Evolutionary conservation across 2,797 vertebrate species (phyloP).

Genomic region (Acomys russatus): DNA sequence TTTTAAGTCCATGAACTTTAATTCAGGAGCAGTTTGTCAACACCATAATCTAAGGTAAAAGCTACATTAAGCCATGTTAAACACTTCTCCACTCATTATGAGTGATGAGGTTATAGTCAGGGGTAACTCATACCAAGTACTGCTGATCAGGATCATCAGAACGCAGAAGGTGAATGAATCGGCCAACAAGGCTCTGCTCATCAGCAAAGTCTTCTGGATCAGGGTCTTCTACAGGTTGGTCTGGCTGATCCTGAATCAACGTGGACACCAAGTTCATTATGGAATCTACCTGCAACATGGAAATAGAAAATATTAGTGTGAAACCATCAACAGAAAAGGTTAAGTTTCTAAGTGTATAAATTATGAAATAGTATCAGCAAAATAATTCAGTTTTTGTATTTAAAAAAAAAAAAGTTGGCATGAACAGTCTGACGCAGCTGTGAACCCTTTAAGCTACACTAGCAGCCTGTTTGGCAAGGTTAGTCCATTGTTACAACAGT

Average conservation of each 20-base stretch:
- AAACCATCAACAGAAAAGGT: not conserved
- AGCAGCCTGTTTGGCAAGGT: not conserved
- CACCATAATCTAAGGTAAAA: not conserved
- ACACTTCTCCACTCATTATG: not conserved
- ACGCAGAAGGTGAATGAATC: slow-evolving; percentile 97
- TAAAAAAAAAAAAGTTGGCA: not conserved
- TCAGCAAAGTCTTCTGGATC: slow-evolving; percentile 99
- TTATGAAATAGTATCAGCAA: not conserved
- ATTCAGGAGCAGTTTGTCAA: slow-evolving; percentile 18
- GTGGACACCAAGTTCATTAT: slow-evolving; percentile 97
- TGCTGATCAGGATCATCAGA: slow-evolving; percentile 99
- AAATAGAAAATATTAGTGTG: not conserved
- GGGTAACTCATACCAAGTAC: slow-evolving; percentile 91
- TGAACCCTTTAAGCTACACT: not conserved
- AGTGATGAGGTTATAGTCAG: not conserved
- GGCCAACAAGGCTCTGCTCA: slow-evolving; percentile 98
- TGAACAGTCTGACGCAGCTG: not conserved
- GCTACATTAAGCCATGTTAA: not conserved
- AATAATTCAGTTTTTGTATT: not conserved
- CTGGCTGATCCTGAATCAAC: slow-evolving; percentile 98
- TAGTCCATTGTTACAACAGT: not conserved
- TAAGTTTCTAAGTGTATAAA: not conserved
- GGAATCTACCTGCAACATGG: slow-evolving; percentile 93
- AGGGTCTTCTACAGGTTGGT: slow-evolving; percentile 97
- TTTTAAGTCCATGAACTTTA: not conserved